Conservation (phyloP, 2,888 invertebrate genomes). For the Eubasilissa splendida region DNA sequence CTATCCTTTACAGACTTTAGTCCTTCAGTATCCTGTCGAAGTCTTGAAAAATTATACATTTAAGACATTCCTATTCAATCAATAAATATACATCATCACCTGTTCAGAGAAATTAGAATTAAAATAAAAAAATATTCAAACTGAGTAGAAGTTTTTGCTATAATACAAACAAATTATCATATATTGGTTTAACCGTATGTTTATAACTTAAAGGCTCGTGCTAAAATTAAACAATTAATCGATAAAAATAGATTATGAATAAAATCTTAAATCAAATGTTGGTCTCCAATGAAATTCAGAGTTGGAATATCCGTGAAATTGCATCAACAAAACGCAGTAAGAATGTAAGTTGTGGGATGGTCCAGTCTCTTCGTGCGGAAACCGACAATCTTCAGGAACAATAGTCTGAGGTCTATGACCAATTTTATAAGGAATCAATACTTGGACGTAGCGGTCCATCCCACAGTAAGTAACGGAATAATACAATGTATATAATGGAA, state of each 20-base stretch:
- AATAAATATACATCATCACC: too few species aligned
- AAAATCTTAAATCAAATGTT: not conserved
- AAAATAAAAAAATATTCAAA: too few species aligned
- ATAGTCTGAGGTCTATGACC: slow-evolving; percentile 12
- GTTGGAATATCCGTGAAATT: slow-evolving; percentile 13
- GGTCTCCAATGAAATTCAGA: not conserved
- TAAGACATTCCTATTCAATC: too few species aligned
- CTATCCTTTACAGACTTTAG: too few species aligned
- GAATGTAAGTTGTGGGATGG: not conserved
- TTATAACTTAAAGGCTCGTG: not conserved
- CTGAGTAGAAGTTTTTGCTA: too few species aligned
- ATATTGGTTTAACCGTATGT: not conserved
- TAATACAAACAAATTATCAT: too few species aligned
- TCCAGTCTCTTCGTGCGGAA: slow-evolving; percentile 12
- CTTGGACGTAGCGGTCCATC: not conserved
- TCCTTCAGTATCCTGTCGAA: too few species aligned
- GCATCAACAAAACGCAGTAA: not conserved
- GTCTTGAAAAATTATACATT: too few species aligned
- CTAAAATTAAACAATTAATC: too few species aligned
- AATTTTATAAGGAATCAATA: not conserved
- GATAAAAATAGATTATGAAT: not conserved
- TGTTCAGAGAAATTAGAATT: too few species aligned
- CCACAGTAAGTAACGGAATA: too few species aligned
- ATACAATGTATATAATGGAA: too few species aligned
- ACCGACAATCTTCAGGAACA: slow-evolving; percentile 1